Evolutionary conservation across 2,888 invertebrate species (phyloP), one percentile per base, ranked within the genome.

Genomic region (Lochmaea crataegi): DNA sequence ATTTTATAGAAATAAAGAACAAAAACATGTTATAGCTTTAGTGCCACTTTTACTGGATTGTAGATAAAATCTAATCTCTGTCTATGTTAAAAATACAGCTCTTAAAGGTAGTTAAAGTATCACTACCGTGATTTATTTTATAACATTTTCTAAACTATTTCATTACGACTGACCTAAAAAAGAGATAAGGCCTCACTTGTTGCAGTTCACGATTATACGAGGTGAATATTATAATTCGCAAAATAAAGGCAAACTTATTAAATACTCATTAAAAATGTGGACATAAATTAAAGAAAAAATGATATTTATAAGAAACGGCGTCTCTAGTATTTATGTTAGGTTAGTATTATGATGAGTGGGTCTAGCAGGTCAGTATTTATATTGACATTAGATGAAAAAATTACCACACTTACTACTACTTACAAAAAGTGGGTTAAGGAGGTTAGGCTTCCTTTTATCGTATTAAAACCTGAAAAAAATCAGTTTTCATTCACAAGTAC

Each of bases 171-270:
- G 63, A 64, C 45, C 64, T 64, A 16, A 58, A 58, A 18, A 22
- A 64, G n/a, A 69, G 69, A 69, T 69, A 69, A 69, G 69, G 51
- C 69, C 63, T 42, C 53, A 63, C 64, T 69, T 69, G 69, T 72
- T 48, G 48, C 14, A 48, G n/a, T 48, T 48, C 7, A n/a, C n/a
- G 6, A 48, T 48, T 48, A 48, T 48, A n/a, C 48, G 48, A 48
- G 48, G 48, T 48, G n/a, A 6, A 1, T n/a, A 48, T 48, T 48
- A 7, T n/a, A 4, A 7, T n/a, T 48, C n/a, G 48, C 48, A n/a
- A 22, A 22, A 22, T 22, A 2, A 22, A 22, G 22, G 22, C 22
- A 22, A 48, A 48, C n/a, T 48, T 32, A 6, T n/a, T n/a, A n/a
- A n/a, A n/a, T 9, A 38, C 9, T 9, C 0, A 38, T 7, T 38